Evolutionary conservation across 2,113 vertebrate species (phyloP).

Genomic region (Prionailurus viverrinus): DNA sequence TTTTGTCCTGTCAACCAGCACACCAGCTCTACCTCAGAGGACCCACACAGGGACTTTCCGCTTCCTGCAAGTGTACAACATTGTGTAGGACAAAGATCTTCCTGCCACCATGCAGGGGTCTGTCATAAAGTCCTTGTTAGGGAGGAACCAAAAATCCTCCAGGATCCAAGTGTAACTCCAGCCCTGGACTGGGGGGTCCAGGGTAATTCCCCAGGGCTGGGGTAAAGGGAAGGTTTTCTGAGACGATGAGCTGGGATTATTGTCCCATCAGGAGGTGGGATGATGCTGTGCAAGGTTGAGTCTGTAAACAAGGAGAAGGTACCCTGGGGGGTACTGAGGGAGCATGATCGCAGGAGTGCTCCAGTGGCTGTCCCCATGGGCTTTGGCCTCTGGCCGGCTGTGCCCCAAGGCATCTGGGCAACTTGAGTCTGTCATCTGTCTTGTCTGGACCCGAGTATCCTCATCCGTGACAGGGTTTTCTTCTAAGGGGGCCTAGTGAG

Average conservation of each 20-base stretch:
- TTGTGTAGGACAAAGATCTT: not conserved
- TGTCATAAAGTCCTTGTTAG: not conserved
- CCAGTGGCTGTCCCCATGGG: not conserved
- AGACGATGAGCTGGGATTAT: not conserved
- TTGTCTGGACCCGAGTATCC: not conserved
- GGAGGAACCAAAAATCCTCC: not conserved
- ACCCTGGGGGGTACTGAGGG: not conserved
- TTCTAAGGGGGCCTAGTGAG: not conserved
- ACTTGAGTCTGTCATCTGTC: not conserved
- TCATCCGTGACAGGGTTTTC: not conserved
- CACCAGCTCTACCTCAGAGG: not conserved
- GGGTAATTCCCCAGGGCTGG: not conserved
- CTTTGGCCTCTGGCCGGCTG: not conserved
- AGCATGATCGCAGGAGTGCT: rapidly evolving
- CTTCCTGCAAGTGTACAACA: not conserved
- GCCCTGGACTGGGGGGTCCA: not conserved
- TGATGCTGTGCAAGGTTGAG: not conserved
- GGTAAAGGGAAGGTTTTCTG: not conserved
- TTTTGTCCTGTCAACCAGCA: not conserved
- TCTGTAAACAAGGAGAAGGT: not conserved
- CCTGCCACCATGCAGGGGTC: not conserved
- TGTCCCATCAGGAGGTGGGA: not conserved
- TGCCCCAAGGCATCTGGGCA: not conserved
- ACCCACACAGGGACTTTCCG: not conserved
- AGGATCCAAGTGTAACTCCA: not conserved